Percentiles rank a stretch among this genome's conserved stretches.
phyloP scores from a whole-genome alignment of 2,113 vertebrate genomes.

The Brachyistius frenatus region DNA sequence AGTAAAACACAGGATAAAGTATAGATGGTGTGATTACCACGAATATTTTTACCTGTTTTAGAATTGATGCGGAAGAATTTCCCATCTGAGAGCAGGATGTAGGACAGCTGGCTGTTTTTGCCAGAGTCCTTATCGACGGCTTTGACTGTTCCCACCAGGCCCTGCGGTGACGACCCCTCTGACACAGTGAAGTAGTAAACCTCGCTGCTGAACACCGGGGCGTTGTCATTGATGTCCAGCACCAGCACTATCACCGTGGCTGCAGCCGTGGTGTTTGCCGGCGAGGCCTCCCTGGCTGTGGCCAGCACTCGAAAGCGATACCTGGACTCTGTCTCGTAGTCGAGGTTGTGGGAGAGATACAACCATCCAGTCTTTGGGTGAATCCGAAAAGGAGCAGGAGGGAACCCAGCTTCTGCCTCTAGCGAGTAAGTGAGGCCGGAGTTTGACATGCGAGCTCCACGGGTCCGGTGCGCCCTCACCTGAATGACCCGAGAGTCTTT shows the following conservation, averaged over 20 bases:
- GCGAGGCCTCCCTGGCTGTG: constrained; percentile 47
- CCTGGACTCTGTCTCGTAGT: constrained; percentile 86
- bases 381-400: constrained; percentile 83
- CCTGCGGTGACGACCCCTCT: constrained; percentile 86
- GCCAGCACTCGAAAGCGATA: constrained; percentile 86
- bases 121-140: constrained; percentile 90
- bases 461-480: constrained; percentile 79
- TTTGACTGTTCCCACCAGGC: constrained; percentile 87
- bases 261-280: constrained; percentile 76
- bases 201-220: constrained; percentile 84
- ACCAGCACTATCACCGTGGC: constrained; percentile 86
- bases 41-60: constrained; percentile 88
- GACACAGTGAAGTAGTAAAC: constrained; percentile 88
- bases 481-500: constrained; percentile 85
- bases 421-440: constrained; percentile 79
- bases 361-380: constrained; percentile 88
- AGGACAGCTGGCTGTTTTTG: constrained; percentile 90
- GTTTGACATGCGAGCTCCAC: constrained; percentile 1
- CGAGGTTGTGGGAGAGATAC: constrained; percentile 84
- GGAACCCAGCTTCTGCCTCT: constrained; percentile 73
- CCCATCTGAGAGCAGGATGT: constrained; percentile 91
- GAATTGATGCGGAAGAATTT: constrained; percentile 93
- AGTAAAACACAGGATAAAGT: background rate
- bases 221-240: constrained; percentile 93
- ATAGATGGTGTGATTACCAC: background rate